Conservation (phyloP, 2,113 vertebrate species). For the Eudyptes chrysolophus region DNA sequence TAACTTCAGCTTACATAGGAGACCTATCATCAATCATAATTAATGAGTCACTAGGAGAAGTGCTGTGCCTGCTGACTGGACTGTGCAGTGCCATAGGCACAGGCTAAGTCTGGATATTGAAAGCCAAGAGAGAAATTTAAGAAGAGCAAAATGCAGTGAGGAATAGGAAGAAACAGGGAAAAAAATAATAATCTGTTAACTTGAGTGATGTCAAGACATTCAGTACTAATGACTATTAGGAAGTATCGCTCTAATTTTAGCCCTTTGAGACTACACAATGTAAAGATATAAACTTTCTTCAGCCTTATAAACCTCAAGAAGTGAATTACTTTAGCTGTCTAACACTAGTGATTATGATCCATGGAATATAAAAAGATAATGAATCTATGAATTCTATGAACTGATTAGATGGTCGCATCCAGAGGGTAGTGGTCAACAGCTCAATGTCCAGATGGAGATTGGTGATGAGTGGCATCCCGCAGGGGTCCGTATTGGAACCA, state of each 20-base stretch:
- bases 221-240: neutral
- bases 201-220: neutral
- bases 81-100: neutral
- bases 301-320: neutral
- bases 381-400: no score
- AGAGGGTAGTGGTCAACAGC: no score
- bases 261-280: neutral
- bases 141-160: neutral
- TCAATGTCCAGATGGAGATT: no score
- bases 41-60: neutral
- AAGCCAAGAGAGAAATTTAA: conserved; percentile 2
- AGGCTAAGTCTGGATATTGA: neutral
- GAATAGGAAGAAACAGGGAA: neutral
- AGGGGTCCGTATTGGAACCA: no score
- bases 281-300: neutral
- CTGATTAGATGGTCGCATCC: no score
- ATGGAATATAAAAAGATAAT: neutral
- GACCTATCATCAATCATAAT: neutral
- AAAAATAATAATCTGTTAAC: neutral
- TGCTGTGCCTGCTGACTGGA: neutral
- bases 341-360: neutral
- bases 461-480: no score
- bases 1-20: neutral
- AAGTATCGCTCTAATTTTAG: neutral
- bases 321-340: neutral